Base-by-base conservation (phyloP, 2,888 invertebrate species). In the Helobdella robusta region DNA sequence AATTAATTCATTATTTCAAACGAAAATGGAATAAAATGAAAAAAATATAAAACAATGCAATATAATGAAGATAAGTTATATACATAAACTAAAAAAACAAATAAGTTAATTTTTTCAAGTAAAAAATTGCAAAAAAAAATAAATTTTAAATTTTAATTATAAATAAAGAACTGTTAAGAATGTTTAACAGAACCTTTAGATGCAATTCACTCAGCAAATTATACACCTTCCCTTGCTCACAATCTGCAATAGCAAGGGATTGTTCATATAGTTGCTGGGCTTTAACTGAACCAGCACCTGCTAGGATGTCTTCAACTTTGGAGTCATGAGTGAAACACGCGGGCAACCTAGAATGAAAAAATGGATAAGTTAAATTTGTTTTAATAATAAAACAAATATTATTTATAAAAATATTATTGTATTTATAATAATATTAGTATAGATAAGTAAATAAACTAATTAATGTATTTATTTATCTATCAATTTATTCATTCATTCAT, bases 281-380 rank as follows among this genome's bases (percentile, higher is more conserved):
- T 44, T 60, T n/a, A 15, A 11, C 23, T 4, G 18, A 25, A 1
- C 20, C 15, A 2, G 40, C 2, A 11, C 23, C n/a, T n/a, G 25
- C 30, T 40, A 36, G 25, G 46, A 36, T 20, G 15, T 40, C 32
- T 44, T 60, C n/a, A 25, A 25, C 23, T 4, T 40, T 15, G 20
- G 25, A 18, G 15, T 60, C 28, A n/a, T 60, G n/a, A 4, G n/a
- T 40, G 36, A 60, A 60, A 60, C 60, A 60, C 20, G 46, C n/a
- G 28, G 40, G 20, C 18, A 34, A 28, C 23, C 36, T 44, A 11
- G 18, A 35, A 54, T 59, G 5, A 4, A 34, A 4, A 32, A 59
- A 25, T 56, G 6, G 25, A 6, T 20, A 20, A 20, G 58, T 20
- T 5, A 25, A 25, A 32, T 8, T 20, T 56, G 58, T 6, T 56